These are phyloP conservation scores for Ascidia mentula DNA, from an alignment of 23 tunicate genomes.

Conservation along the genomic window DNA sequence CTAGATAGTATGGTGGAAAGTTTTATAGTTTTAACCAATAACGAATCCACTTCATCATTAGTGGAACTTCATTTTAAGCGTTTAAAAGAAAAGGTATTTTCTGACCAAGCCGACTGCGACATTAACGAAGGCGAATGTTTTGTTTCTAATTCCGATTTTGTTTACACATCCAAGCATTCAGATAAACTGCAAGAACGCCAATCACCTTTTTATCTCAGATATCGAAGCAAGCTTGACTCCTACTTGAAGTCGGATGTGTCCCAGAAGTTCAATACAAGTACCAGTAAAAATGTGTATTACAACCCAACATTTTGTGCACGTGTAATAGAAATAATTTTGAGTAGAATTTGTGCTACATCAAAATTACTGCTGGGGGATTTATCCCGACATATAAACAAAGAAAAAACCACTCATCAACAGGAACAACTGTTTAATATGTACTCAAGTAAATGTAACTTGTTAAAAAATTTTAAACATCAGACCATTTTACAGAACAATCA, in stretches of 20 bases:
- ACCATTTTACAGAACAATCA: not conserved
- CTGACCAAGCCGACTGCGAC: not conserved
- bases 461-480: not conserved
- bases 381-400: not conserved
- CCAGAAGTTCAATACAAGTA: not conserved
- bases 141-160: not conserved
- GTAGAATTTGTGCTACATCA: not conserved
- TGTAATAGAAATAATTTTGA: not conserved
- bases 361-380: not conserved
- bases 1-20: not conserved
- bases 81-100: not conserved
- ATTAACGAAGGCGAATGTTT: not conserved
- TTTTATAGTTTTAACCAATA: not conserved
- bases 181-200: slow-evolving; percentile 10
- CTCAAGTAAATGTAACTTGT: not conserved
- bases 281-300: not conserved
- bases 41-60: not conserved
- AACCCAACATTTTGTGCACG: not conserved
- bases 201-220: slow-evolving; percentile 17
- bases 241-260: not conserved
- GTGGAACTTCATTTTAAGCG: slow-evolving; percentile 10
- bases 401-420: not conserved
- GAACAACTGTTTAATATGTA: not conserved
- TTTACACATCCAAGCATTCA: not conserved
- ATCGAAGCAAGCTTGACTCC: not conserved